Conservation (phyloP, 2,888 invertebrate genomes). For the Drosophila neotestacea region DNA sequence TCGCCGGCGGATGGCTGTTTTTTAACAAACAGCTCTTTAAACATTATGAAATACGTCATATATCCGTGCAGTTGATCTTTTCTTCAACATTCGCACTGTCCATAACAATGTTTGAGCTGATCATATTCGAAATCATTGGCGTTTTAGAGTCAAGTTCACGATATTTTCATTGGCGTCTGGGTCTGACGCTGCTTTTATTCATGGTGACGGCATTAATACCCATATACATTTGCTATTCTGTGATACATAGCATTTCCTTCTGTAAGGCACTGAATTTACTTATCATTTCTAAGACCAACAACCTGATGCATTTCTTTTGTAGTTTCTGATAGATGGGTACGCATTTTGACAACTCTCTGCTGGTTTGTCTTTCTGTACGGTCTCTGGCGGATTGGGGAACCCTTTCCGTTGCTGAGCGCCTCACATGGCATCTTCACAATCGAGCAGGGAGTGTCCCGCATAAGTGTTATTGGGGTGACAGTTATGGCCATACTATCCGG, state of each 20-base stretch:
- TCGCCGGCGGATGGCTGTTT: slow-evolving; percentile 98
- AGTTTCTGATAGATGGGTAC: slow-evolving; percentile 92
- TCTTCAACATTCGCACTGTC: slow-evolving; percentile 98
- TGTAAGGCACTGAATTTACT: slow-evolving; percentile 87
- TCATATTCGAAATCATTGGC: slow-evolving; percentile 99
- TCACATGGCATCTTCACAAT: slow-evolving; percentile 93
- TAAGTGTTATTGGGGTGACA: slow-evolving; percentile 99
- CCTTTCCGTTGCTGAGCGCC: slow-evolving; percentile 98
- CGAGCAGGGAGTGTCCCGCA: slow-evolving; percentile 93
- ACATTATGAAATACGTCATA: slow-evolving; percentile 98
- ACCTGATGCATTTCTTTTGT: neutral
- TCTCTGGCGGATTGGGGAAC: slow-evolving; percentile 99
- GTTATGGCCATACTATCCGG: slow-evolving; percentile 99
- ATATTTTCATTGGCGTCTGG: slow-evolving; percentile 94
- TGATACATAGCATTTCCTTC: slow-evolving; percentile 94
- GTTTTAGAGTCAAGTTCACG: slow-evolving; percentile 94
- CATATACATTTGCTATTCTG: slow-evolving; percentile 97
- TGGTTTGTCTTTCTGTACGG: slow-evolving; percentile 97
- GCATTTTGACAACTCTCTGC: slow-evolving; percentile 91
- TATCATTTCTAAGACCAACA: neutral
- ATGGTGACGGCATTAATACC: slow-evolving; percentile 98
- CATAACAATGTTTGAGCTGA: slow-evolving; percentile 99
- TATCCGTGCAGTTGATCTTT: slow-evolving; percentile 97
- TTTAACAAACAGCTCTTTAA: slow-evolving; percentile 98
- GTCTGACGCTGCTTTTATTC: slow-evolving; percentile 94